Conservation (phyloP, 2,113 vertebrate genomes). For the Casuarius casuarius region DNA sequence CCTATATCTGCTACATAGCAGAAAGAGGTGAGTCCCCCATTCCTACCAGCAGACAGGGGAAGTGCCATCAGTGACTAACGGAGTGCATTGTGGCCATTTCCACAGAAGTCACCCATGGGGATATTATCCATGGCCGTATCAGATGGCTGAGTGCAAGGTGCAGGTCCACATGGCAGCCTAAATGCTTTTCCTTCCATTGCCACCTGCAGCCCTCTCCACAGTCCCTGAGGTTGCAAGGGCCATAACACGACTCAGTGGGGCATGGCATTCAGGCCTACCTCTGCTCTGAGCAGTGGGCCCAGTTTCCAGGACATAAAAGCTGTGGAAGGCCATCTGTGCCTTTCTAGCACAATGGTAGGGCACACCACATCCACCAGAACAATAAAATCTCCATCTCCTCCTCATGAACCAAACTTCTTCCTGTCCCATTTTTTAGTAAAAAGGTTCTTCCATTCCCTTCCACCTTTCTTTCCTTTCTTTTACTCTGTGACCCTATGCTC, state of each 20-base stretch:
- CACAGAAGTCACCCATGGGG: not conserved
- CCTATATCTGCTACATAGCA: not conserved
- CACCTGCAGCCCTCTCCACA: rapidly evolving
- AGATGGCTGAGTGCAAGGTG: no score
- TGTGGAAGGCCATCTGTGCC: not conserved
- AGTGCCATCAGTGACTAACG: not conserved
- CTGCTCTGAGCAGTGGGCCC: not conserved
- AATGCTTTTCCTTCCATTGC: not conserved
- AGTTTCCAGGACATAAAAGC: not conserved
- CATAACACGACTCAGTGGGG: not conserved
- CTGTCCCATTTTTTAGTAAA: not conserved
- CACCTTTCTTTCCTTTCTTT: not conserved
- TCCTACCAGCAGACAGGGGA: not conserved
- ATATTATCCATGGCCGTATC: no score
- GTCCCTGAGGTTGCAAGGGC: not conserved
- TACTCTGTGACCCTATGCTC: not conserved
- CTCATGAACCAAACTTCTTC: not conserved
- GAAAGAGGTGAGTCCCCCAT: not conserved
- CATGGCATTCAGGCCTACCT: not conserved
- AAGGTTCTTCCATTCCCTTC: not conserved
- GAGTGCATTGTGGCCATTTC: not conserved
- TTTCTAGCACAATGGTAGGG: not conserved
- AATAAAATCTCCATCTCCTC: not conserved
- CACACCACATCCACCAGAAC: not conserved
- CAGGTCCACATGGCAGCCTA: not conserved